These are phyloP conservation scores for Euspilapteryx auroguttella DNA, from an alignment of 2,888 invertebrate genomes.

Conservation along the genomic window DNA sequence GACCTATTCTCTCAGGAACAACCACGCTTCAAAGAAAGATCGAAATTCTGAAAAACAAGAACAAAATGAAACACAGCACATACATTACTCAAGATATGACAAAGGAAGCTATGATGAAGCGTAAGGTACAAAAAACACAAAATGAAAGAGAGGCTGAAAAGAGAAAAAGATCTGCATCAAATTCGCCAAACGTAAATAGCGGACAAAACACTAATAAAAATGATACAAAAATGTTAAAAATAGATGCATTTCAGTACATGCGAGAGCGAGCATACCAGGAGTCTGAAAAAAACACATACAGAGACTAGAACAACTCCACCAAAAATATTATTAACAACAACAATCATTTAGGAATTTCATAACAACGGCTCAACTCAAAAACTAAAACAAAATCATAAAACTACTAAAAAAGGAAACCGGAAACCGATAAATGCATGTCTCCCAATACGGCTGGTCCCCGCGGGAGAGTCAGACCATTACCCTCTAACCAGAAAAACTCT, in stretches of 20 bases:
- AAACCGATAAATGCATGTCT: not conserved
- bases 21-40: not conserved
- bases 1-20: not conserved
- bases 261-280: no score
- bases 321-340: not conserved
- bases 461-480: conserved; percentile 2
- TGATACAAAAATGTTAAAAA: not conserved
- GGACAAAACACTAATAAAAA: not conserved
- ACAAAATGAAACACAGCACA: not conserved
- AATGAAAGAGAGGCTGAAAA: not conserved
- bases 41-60: conserved; percentile 1
- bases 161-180: conserved; percentile 1
- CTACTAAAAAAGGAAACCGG: not conserved
- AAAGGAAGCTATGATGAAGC: no score
- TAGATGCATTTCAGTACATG: not conserved
- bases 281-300: not conserved
- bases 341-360: not conserved
- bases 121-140: not conserved
- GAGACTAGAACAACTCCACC: not conserved
- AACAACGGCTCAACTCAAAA: not conserved
- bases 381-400: not conserved
- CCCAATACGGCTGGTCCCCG: no score
- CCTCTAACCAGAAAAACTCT: conserved; percentile 1
- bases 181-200: not conserved
- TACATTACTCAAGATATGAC: conserved; percentile 1